Evolutionary conservation across 2,797 vertebrate genomes (phyloP).

Genomic region (Acanthiza pusilla): DNA sequence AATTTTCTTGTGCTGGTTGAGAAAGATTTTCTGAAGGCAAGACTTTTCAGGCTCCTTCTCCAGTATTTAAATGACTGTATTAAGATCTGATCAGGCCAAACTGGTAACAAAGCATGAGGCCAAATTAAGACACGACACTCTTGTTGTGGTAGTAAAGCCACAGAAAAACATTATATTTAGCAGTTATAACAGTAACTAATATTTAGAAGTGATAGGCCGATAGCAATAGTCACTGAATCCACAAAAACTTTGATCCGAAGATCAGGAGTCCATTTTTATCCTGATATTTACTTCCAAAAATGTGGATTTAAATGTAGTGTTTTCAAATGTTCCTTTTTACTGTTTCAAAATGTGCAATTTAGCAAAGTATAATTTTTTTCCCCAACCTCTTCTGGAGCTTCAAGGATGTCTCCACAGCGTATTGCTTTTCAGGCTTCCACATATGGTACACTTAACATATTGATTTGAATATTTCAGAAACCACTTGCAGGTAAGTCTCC

Average conservation of each 20-base stretch:
- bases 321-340: not conserved
- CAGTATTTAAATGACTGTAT: not conserved
- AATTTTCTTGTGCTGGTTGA: not conserved
- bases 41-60: not conserved
- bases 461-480: not conserved
- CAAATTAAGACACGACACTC: not conserved
- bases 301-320: not conserved
- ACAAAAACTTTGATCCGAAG: not conserved
- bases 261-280: not conserved
- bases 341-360: not conserved
- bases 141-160: not conserved
- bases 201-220: not conserved
- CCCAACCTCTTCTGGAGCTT: not conserved
- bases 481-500: not conserved
- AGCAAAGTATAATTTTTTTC: not conserved
- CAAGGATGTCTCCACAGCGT: not conserved
- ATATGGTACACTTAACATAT: not conserved
- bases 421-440: not conserved
- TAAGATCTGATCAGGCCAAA: not conserved
- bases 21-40: not conserved
- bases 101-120: not conserved
- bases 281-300: not conserved
- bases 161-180: not conserved
- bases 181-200: not conserved
- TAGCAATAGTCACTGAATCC: not conserved